Evolutionary conservation across 1,140 invertebrate species (phyloP), one percentile per base, ranked within the genome.

Genomic region (Steinernema khuongi): DNA sequence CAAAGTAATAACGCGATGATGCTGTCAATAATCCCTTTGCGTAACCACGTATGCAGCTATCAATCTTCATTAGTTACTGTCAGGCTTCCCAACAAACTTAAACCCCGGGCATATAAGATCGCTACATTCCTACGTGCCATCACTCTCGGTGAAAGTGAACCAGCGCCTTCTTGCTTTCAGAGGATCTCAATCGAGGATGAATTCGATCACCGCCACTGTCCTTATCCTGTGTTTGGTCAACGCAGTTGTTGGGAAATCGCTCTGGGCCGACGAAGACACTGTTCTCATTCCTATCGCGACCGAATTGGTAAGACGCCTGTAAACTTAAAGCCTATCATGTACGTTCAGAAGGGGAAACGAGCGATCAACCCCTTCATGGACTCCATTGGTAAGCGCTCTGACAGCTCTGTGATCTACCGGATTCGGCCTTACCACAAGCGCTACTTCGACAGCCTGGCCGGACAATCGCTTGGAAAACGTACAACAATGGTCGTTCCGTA

Each of bases 361-460:
- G 76, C 76, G 22, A 79, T 78, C 2, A 79, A 79, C 28, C 76
- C 77, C 1, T 79, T 79, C 69, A 66, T 79, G 50, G 77, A 78
- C 44, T 78, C 77, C 1, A 78, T 79, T 66, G 76, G 77, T 22
- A 78, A 78, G 71, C 77, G 77, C 44, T 71, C 77, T 31, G 73
- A 78, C 19, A 73, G 73, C 68, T 76, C 77, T 18, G 73, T 78
- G 71, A 29, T 78, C 1, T 76, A 78, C 68, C 29, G 70, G 14
- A 7, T 30, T 71, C 33, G 29, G 14, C 43, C 29, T 0, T 19
- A 67, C 66, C 43, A 50, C 60, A 41, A 60, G 0, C 70, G 76
- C 67, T 77, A 77, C 29, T 77, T 77, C 43, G 76, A 77, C 44
- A 72, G 70, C 31, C 68, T 77, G 31, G 76, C 76, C 4, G 76